A percentile compares a stretch with the other conserved stretches of the same genome.
Conservation (phyloP, 2,888 invertebrate genomes). For the Dendrolimus pini region DNA sequence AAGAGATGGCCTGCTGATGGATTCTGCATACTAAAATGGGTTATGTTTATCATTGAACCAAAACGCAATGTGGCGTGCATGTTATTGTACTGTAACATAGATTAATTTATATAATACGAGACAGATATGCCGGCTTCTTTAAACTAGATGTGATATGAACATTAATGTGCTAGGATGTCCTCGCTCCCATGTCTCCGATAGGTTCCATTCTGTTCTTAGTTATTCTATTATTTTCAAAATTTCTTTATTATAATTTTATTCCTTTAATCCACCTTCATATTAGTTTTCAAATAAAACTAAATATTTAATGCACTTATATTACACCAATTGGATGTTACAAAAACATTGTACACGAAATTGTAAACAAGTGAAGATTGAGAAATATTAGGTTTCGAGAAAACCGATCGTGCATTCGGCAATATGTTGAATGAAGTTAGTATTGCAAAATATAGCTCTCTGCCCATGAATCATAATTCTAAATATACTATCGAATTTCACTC, state of each 20-base stretch:
- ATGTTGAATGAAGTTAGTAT: constrained; percentile 29
- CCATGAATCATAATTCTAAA: constrained; percentile 70
- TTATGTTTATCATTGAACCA: constrained; percentile 65
- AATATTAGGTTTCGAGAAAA: constrained; percentile 36
- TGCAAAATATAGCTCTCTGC: constrained; percentile 38
- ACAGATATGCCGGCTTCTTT: constrained; percentile 70
- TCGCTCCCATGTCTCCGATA: constrained; percentile 56
- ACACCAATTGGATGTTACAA: constrained; percentile 43
- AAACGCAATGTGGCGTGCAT: constrained; percentile 72
- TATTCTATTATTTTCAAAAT: constrained; percentile 26
- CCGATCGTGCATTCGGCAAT: constrained; percentile 25
- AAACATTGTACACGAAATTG: constrained; percentile 13
- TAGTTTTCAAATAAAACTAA: constrained; percentile 11
- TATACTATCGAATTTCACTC: constrained; percentile 64
- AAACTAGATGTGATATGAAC: constrained; percentile 61
- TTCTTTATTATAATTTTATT: constrained; percentile 24
- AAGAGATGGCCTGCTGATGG: constrained; percentile 17
- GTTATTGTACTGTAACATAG: constrained; percentile 71
- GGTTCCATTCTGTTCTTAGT: constrained; percentile 38
- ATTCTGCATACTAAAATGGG: constrained; percentile 26
- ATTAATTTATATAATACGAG: constrained; percentile 57
- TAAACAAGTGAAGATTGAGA: constrained; percentile 21
- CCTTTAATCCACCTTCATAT: constrained; percentile 16
- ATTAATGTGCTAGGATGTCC: constrained; percentile 62
- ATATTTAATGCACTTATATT: constrained; percentile 21